A percentile compares a stretch with the other conserved stretches of the same genome.
phyloP scores from a whole-genome alignment of 2,888 invertebrate genomes.

The Tanaodytes sp. region DNA sequence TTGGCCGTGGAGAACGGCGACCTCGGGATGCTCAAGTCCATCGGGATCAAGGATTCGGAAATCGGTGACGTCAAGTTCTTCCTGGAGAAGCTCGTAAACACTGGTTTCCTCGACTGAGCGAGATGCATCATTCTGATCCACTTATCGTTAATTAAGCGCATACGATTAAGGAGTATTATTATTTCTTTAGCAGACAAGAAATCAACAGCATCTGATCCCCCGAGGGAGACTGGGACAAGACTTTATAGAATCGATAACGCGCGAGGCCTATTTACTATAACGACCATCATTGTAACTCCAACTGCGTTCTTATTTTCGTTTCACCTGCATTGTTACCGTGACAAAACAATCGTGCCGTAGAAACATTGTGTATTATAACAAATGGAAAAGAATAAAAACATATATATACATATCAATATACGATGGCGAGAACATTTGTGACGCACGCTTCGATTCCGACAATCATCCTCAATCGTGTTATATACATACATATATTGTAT shows the following conservation, averaged over 20 bases:
- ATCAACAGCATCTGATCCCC: conserved; percentile 33
- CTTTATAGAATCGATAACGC: conserved; percentile 41
- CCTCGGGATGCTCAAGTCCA: conserved; percentile 91
- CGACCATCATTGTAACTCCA: conserved; percentile 20
- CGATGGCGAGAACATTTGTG: conserved; percentile 28
- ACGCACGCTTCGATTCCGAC: conserved; percentile 55
- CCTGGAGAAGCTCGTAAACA: conserved; percentile 94
- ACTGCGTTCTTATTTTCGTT: conserved; percentile 22
- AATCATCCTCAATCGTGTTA: conserved; percentile 50
- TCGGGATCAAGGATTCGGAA: conserved; percentile 96
- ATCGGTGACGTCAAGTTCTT: conserved; percentile 96
- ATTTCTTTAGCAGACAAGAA: conserved; percentile 41
- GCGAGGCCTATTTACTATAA: conserved; percentile 54
- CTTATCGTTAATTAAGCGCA: conserved; percentile 43
- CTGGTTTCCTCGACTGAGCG: conserved; percentile 93
- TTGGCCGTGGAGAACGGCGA: conserved; percentile 97
- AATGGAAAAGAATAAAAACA: no score
- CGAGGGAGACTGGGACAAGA: conserved; percentile 46
- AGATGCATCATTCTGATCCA: conserved; percentile 38
- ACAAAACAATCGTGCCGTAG: background rate
- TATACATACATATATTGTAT: conserved; percentile 36
- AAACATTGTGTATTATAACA: no score
- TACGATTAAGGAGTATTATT: conserved; percentile 40
- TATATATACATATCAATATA: no score
- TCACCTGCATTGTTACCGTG: conserved; percentile 16